Evolutionary conservation across 2,113 vertebrate species (phyloP), one percentile per base, ranked within the genome.

Genomic region (Brachionichthys hirsutus): DNA sequence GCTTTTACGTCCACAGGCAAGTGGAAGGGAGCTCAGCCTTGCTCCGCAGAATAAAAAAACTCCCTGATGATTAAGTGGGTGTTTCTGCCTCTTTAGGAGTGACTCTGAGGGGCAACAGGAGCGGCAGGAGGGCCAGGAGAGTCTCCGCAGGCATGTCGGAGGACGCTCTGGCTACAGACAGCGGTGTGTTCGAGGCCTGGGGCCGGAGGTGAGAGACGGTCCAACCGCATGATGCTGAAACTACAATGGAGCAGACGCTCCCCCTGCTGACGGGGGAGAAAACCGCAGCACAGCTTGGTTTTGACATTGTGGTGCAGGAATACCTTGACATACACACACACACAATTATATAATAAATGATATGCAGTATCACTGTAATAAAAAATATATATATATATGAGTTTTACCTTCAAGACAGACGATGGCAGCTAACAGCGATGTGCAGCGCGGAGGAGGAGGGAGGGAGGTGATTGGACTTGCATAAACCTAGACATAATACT

Each of bases 151-250:
- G 95, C 45, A 89, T 94, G 73, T 95, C 94, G 14, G 96, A 98
- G 84, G 95, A 98, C 59, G 94, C 95, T 17, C 91, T 98, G 74
- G 95, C 97, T 72, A 98, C 95, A 3, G 96, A 99, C 86, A 98
- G 97, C 30, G 97, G 97, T 1, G 96, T 99, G 34, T 99, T 98
- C 78, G 97, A 99, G 88, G 94, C 97, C 76, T 95, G 95, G 90
- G 94, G 91, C 82, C 93, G 93, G 89, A 98, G 95, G 96, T 98
- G 59, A 78, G 85, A 85, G 62, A 75, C 84, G 36, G 19, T 54
- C 49, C 30, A 34, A 14, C 1, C 35, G 13, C 6, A 18, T 12
- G 14, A 6, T 17, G 24, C 35, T 48, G 0, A 35, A 12, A 43
- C 12, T 22, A 1, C 55, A 51, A 4, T 77, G 48, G 61, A 53